phyloP scores from a whole-genome alignment of 2,113 vertebrate species.

The Nycticryphes semicollaris region DNA sequence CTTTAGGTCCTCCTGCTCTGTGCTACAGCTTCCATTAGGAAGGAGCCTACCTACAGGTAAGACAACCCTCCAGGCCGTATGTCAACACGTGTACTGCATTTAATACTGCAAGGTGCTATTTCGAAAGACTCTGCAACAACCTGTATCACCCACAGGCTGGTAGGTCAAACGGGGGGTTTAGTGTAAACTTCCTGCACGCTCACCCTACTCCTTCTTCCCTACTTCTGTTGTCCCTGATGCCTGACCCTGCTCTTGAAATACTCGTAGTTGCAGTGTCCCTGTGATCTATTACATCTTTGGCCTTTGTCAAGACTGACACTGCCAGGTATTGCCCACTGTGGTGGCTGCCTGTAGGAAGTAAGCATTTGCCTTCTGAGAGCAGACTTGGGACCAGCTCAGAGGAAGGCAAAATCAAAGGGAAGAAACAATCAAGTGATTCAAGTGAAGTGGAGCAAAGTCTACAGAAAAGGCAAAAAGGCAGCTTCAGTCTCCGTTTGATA shows the following conservation, averaged over 20 bases:
- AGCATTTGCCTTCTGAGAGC: background rate
- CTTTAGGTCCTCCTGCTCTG: background rate
- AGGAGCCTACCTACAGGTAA: background rate
- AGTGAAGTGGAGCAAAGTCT: constrained; percentile 19
- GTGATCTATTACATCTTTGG: constrained; percentile 24
- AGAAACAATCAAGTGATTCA: background rate
- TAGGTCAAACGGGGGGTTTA: background rate
- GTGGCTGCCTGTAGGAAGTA: background rate
- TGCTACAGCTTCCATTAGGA: background rate
- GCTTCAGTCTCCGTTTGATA: constrained; percentile 57
- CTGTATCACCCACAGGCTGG: background rate
- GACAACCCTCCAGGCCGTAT: background rate
- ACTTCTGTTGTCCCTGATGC: background rate
- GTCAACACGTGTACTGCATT: background rate
- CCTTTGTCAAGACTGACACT: constrained; percentile 4
- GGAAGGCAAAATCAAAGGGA: background rate
- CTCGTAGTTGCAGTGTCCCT: background rate
- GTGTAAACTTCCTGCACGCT: background rate
- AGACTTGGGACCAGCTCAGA: background rate
- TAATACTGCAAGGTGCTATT: constrained; percentile 19
- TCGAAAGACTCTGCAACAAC: background rate
- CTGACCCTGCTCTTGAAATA: background rate
- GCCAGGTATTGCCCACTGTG: background rate
- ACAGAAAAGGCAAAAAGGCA: constrained; percentile 28
- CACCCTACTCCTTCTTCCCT: background rate